Percentiles rank a stretch among this genome's conserved stretches.
Evolutionary conservation across 2,113 vertebrate genomes (phyloP).

Genomic region (Austrofundulus limnaeus): DNA sequence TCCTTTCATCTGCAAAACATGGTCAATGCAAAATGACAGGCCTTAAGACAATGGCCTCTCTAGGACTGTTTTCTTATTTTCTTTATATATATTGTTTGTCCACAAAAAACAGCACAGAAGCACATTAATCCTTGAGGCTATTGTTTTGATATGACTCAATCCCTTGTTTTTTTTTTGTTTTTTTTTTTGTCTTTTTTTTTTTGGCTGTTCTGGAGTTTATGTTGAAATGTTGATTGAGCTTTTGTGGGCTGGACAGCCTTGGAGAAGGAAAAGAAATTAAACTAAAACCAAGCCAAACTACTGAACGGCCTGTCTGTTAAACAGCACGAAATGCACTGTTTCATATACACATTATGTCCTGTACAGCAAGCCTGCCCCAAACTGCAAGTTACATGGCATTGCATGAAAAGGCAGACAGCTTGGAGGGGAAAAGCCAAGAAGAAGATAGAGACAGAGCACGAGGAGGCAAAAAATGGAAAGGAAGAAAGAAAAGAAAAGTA

Average conservation of each 20-base stretch:
- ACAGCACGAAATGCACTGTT: conserved; percentile 28
- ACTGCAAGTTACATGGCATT: conserved; percentile 37
- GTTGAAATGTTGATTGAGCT: conserved; percentile 64
- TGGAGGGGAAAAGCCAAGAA: conserved; percentile 14
- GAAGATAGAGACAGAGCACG: conserved; percentile 19
- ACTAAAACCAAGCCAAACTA: background rate
- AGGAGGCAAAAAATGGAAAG: conserved; percentile 3
- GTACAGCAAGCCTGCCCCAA: conserved; percentile 29
- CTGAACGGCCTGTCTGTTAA: conserved; percentile 34
- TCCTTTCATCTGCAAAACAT: background rate
- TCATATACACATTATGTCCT: conserved; percentile 21
- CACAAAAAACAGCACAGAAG: conserved; percentile 16
- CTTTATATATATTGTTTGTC: conserved; percentile 6
- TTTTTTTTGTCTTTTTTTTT: conserved; percentile 8
- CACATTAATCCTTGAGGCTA: conserved; percentile 35
- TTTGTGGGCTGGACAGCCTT: conserved; percentile 44
- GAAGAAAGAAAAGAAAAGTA: conserved; percentile 2
- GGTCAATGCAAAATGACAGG: background rate
- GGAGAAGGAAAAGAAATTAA: conserved; percentile 4
- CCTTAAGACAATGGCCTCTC: conserved; percentile 4
- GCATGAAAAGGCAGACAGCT: conserved; percentile 21
- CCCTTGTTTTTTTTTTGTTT: conserved; percentile 16
- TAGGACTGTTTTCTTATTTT: conserved; percentile 6
- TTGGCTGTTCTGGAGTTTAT: conserved; percentile 48
- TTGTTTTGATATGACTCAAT: conserved; percentile 43